These are phyloP conservation scores for Acanthurus lineatus DNA, from an alignment of 2,797 vertebrate species.

Conservation along the genomic window DNA sequence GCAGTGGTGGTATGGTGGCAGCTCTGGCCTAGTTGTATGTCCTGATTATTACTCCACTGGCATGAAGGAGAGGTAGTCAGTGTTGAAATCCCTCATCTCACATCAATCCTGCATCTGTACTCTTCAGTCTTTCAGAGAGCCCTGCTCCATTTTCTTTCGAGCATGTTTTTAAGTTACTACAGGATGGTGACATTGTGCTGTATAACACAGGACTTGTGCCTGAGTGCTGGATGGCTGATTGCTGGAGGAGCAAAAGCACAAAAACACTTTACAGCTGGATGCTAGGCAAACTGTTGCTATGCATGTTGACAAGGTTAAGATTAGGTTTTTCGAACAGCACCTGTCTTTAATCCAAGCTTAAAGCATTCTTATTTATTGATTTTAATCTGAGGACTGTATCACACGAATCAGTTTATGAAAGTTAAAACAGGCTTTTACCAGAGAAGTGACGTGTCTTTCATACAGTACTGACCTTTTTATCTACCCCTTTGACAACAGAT, in stretches of 20 bases:
- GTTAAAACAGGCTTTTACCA: slow-evolving; percentile 23
- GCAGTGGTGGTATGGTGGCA: neutral
- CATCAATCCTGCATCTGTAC: slow-evolving; percentile 17
- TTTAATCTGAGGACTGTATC: slow-evolving; percentile 12
- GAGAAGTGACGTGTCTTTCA: slow-evolving; percentile 36
- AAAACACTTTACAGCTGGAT: slow-evolving; percentile 28
- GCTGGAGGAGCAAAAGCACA: slow-evolving; percentile 11
- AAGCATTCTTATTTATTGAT: slow-evolving; percentile 18
- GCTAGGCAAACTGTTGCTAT: slow-evolving; percentile 10
- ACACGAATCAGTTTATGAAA: slow-evolving; percentile 30
- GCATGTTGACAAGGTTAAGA: neutral
- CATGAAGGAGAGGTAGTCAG: slow-evolving; percentile 13
- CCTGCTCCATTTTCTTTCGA: slow-evolving; percentile 31
- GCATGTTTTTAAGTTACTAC: slow-evolving; percentile 21
- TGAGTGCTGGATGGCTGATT: slow-evolving; percentile 8
- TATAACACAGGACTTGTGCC: slow-evolving; percentile 5
- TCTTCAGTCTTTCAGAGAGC: slow-evolving; percentile 16
- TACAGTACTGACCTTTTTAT: slow-evolving; percentile 68
- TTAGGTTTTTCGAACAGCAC: slow-evolving; percentile 1
- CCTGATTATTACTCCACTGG: slow-evolving; percentile 30
- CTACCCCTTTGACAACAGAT: slow-evolving; percentile 61
- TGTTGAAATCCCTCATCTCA: slow-evolving; percentile 12
- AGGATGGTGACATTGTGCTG: slow-evolving; percentile 16
- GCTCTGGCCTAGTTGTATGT: slow-evolving; percentile 21
- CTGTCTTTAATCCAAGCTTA: slow-evolving; percentile 16